Evolutionary conservation across 64 coral and sea anemone genomes (phyloP).

Genomic region (Catalaphyllia jardinei): DNA sequence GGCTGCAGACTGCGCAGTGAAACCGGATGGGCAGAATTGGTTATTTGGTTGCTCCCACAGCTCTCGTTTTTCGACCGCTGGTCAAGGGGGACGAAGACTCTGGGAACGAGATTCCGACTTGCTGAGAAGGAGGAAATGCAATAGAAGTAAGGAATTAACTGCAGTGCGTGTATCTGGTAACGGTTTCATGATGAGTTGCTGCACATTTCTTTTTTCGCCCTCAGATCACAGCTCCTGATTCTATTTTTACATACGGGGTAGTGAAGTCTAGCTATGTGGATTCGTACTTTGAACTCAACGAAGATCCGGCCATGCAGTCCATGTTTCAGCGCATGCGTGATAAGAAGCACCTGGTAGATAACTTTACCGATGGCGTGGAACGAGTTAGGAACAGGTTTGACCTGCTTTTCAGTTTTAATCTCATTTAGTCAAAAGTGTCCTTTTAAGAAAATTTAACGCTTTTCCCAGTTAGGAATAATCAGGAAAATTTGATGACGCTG

Average conservation of each 20-base stretch:
- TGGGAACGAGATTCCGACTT: no score
- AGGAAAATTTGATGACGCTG: no score
- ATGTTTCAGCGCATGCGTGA: conserved; percentile 77
- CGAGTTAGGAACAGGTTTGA: conserved; percentile 73
- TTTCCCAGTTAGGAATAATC: no score
- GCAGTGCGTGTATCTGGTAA: no score
- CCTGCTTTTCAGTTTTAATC: background rate
- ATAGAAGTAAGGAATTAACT: no score
- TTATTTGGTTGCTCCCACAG: no score
- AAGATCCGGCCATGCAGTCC: conserved; percentile 76
- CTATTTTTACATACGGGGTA: conserved; percentile 72
- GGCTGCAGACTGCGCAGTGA: no score
- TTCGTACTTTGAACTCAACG: conserved; percentile 85
- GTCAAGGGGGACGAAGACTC: no score
- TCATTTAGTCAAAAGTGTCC: background rate
- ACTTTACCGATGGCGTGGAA: conserved; percentile 85
- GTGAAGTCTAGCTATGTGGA: conserved; percentile 93
- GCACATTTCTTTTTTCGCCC: background rate
- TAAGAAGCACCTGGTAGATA: conserved; percentile 67
- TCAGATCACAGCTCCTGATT: conserved; percentile 68
- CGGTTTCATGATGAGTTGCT: background rate
- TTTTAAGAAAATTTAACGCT: no score
- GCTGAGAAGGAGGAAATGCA: no score
- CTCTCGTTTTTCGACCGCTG: no score
- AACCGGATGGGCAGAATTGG: no score